These are phyloP conservation scores for Sitta carolinensis DNA, from an alignment of 2,797 vertebrate species.

Conservation along the genomic window DNA sequence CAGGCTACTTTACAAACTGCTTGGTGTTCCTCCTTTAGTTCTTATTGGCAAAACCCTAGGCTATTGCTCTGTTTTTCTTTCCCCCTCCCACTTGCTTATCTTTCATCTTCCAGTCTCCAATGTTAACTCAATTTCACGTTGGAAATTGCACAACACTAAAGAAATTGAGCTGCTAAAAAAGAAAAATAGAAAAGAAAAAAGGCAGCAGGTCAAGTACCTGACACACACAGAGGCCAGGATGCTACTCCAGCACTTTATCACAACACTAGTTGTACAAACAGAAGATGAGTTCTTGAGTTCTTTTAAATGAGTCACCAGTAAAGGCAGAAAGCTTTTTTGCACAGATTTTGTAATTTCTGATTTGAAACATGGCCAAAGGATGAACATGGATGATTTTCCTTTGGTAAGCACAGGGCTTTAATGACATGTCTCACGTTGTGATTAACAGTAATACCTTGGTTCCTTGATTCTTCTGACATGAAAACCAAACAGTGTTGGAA, in stretches of 20 bases:
- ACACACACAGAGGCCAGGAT: neutral
- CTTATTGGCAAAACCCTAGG: neutral
- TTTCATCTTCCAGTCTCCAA: constrained; percentile 9
- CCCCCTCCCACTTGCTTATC: neutral
- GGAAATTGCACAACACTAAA: neutral
- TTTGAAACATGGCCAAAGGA: neutral
- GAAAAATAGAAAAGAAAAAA: neutral
- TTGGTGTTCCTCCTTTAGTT: constrained; percentile 9
- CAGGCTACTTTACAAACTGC: neutral
- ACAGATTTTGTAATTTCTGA: neutral
- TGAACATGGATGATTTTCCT: neutral
- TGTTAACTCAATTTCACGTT: neutral
- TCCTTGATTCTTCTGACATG: neutral
- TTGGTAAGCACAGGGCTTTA: neutral
- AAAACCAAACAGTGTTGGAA: neutral
- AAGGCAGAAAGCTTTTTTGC: neutral
- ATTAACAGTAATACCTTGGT: neutral
- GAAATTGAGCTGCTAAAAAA: neutral
- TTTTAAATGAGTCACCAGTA: neutral
- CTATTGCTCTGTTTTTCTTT: constrained; percentile 25
- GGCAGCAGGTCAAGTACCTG: neutral
- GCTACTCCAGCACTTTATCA: neutral
- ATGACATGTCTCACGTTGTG: rapidly evolving
- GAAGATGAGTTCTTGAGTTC: neutral
- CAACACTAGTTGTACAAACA: neutral